Conservation (phyloP, 2,888 invertebrate genomes). For the Agrenia bidenticulata region DNA sequence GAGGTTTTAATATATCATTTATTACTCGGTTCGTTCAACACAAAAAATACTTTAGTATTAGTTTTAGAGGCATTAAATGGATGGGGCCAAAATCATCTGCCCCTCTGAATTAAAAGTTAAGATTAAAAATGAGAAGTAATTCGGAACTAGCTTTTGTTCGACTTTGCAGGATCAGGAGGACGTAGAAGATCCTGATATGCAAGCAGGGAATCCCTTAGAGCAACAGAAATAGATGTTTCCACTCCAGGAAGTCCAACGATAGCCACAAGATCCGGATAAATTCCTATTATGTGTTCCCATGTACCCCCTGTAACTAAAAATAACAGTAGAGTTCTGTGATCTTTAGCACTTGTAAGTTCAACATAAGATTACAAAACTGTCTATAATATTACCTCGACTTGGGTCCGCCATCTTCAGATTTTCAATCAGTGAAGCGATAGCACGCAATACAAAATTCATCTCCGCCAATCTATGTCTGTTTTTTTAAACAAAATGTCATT, state of each 20-base stretch:
- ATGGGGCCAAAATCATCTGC: no score
- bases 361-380: conserved; percentile 4
- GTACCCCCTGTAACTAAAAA: conserved; percentile 77
- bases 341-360: no score
- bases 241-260: conserved; percentile 78
- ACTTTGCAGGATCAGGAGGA: conserved; percentile 56
- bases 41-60: no score
- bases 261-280: conserved; percentile 83
- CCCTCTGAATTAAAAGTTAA: no score
- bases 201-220: conserved; percentile 78
- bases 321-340: conserved; percentile 24
- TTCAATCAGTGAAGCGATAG: conserved; percentile 85
- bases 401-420: conserved; percentile 89
- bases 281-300: conserved; percentile 88
- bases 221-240: conserved; percentile 62
- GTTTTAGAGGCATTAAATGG: no score
- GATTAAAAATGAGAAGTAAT: no score
- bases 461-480: conserved; percentile 86
- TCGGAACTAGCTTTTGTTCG: no score
- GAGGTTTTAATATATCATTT: no score
- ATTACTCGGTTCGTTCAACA: no score
- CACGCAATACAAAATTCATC: conserved; percentile 93
- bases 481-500: not conserved
- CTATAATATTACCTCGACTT: conserved; percentile 68
- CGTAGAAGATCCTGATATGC: conserved; percentile 82